phyloP scores from a whole-genome alignment of 2,888 invertebrate genomes.

The Dendrolimus pini region DNA sequence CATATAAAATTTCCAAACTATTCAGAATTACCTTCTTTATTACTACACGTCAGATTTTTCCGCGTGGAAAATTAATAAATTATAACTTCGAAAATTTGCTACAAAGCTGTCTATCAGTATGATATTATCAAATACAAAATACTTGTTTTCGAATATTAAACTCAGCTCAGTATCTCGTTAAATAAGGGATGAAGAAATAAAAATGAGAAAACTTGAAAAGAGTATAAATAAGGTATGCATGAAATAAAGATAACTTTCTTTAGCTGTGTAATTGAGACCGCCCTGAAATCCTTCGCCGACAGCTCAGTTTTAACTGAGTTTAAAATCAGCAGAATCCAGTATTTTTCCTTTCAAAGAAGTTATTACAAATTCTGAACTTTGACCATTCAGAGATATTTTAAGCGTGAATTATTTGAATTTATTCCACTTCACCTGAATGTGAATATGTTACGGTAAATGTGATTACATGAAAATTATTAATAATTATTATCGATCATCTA shows the following conservation, averaged over 20 bases:
- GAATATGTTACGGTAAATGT: no score
- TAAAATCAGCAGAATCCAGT: conserved; percentile 37
- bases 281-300: conserved; percentile 53
- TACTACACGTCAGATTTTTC: no score
- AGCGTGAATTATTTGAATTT: no score
- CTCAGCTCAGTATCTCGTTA: conserved; percentile 1
- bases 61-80: no score
- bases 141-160: conserved; percentile 13
- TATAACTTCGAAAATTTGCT: no score
- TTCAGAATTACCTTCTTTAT: no score
- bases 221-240: conserved; percentile 37
- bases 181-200: conserved; percentile 11
- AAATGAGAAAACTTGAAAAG: conserved; percentile 20
- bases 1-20: no score
- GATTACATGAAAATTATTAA: no score
- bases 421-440: no score
- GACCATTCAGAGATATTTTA: neutral
- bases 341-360: conserved; percentile 42
- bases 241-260: conserved; percentile 43
- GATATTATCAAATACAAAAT: conserved; percentile 6
- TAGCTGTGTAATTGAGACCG: conserved; percentile 49
- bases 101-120: no score
- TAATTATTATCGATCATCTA: no score
- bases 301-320: conserved; percentile 48
- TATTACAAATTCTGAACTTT: conserved; percentile 36